Percentiles rank a stretch among this genome's conserved stretches.
phyloP scores from a whole-genome alignment of 1,140 invertebrate species.

The Drosophila virilis region DNA sequence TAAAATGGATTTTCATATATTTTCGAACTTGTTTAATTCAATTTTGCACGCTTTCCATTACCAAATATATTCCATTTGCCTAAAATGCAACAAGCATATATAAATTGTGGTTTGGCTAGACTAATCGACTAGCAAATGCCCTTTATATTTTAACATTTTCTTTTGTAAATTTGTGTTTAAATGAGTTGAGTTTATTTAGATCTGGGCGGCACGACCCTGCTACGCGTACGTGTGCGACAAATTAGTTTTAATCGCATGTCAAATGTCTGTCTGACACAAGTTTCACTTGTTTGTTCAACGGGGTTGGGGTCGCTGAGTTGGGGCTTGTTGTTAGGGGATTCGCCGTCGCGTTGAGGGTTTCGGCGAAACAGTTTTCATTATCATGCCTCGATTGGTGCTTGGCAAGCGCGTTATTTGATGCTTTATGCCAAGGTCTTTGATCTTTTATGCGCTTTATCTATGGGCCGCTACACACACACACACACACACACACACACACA shows the following conservation, averaged over 20 bases:
- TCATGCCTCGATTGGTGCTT: slow-evolving; percentile 74
- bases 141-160: not conserved
- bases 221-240: slow-evolving; percentile 12
- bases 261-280: slow-evolving; percentile 61
- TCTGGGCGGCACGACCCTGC: not conserved
- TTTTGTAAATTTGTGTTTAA: not conserved
- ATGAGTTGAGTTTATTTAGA: slow-evolving; percentile 3
- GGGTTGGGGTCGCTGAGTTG: not conserved
- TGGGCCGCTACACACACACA: slow-evolving; percentile 33
- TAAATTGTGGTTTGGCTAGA: not conserved
- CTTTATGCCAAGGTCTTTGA: slow-evolving; percentile 77
- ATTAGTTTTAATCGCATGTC: slow-evolving; percentile 73
- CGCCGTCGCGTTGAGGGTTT: not conserved
- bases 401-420: slow-evolving; percentile 75
- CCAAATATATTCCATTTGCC: slow-evolving; percentile 1
- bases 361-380: slow-evolving; percentile 74
- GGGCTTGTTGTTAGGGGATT: not conserved
- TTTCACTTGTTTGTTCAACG: slow-evolving; percentile 29
- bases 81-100: not conserved
- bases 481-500: slow-evolving; percentile 11
- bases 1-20: slow-evolving; percentile 49
- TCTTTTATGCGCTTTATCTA: slow-evolving; percentile 81
- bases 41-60: slow-evolving; percentile 17
- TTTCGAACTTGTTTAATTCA: slow-evolving; percentile 11
- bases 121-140: not conserved